Conservation (phyloP, 2,113 vertebrate species). For the Dipodomys merriami region DNA sequence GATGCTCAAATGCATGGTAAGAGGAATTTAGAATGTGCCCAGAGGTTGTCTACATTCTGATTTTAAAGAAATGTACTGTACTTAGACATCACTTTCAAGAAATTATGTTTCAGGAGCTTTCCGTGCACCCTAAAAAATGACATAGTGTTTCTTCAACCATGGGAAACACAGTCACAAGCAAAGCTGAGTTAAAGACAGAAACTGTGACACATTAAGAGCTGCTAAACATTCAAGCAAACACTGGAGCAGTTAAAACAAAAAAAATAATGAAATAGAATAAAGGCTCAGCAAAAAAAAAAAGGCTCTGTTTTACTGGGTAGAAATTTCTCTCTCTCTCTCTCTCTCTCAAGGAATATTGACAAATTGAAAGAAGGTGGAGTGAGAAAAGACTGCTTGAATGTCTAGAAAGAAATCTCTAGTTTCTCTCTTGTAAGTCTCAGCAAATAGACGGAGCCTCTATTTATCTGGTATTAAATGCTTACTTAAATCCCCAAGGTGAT, state of each 20-base stretch:
- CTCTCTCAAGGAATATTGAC: no score
- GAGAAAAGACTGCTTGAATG: no score
- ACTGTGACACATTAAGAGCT: not conserved
- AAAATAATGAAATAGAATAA: not conserved
- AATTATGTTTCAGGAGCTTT: not conserved
- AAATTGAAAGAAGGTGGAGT: no score
- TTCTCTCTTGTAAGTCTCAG: not conserved
- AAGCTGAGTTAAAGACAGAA: not conserved
- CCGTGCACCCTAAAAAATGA: not conserved
- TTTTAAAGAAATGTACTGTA: not conserved
- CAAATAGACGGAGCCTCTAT: not conserved
- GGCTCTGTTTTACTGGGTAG: not conserved
- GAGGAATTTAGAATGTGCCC: no score
- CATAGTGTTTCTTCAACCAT: not conserved
- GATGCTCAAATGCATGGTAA: not conserved
- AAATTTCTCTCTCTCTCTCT: not conserved
- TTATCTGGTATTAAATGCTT: constrained; percentile 10
- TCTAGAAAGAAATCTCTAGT: not conserved
- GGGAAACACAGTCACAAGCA: rapidly evolving
- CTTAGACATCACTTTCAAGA: not conserved
- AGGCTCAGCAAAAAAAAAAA: not conserved
- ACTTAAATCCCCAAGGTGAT: not conserved
- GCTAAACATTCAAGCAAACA: not conserved
- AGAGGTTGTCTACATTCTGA: not conserved
- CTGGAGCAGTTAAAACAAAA: not conserved